Percentiles rank a stretch among this genome's conserved stretches.
These are phyloP conservation scores for Mythimna vitellina DNA, from an alignment of 2,888 invertebrate species.

Conservation along the genomic window DNA sequence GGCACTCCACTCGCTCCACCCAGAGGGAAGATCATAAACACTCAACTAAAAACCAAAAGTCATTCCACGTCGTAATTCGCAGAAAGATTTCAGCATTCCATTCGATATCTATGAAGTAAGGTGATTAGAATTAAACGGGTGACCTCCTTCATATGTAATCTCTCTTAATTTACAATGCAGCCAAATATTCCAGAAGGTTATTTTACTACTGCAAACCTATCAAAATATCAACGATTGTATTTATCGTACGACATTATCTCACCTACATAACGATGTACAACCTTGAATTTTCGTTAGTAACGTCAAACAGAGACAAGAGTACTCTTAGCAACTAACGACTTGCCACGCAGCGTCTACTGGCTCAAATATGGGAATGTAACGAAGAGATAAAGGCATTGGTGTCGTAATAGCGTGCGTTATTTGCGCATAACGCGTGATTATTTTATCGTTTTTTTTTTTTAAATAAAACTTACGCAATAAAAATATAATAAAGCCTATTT, in stretches of 20 bases:
- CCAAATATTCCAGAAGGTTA: neutral
- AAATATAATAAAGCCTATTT: neutral
- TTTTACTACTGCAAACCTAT: neutral
- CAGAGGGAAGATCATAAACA: no score
- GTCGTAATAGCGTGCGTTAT: constrained; percentile 12
- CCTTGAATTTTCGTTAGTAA: constrained; percentile 26
- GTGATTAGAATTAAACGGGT: no score
- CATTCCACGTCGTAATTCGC: neutral
- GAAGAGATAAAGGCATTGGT: constrained; percentile 25
- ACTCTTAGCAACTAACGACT: constrained; percentile 28
- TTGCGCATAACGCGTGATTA: constrained; percentile 5
- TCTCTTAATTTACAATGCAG: no score
- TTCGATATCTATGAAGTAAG: neutral
- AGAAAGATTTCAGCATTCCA: neutral
- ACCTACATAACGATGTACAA: constrained; percentile 10
- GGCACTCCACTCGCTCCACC: no score
- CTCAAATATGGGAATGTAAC: constrained; percentile 21
- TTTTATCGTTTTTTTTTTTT: constrained; percentile 25
- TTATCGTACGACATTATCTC: constrained; percentile 12
- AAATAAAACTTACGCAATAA: neutral
- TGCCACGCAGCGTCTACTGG: constrained; percentile 2
- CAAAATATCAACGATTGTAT: neutral
- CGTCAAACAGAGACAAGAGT: constrained; percentile 15
- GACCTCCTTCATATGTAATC: no score
- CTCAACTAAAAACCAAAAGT: no score